Evolutionary conservation across 2,888 invertebrate species (phyloP).

Genomic region (Cistogaster globosa): DNA sequence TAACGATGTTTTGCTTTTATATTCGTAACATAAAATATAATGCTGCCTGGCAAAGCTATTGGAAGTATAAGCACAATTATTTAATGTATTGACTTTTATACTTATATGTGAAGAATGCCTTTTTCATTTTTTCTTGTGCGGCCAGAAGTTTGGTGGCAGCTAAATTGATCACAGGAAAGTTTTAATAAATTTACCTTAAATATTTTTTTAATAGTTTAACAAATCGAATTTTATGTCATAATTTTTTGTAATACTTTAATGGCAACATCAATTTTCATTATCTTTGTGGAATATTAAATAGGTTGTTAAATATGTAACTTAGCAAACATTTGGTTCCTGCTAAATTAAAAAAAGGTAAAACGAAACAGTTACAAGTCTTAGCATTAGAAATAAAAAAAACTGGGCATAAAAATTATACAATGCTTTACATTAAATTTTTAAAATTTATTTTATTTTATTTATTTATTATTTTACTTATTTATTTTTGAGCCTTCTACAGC

Average conservation of each 20-base stretch:
- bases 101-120: slow-evolving; percentile 25
- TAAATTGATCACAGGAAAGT: neutral
- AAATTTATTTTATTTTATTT: too few relatives aligned
- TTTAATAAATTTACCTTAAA: slow-evolving; percentile 46
- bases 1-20: slow-evolving; percentile 10
- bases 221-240: slow-evolving; percentile 27
- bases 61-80: slow-evolving; percentile 25
- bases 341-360: too few relatives aligned
- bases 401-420: too few relatives aligned
- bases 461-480: too few relatives aligned
- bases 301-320: neutral
- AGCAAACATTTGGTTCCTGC: neutral
- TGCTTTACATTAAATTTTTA: too few relatives aligned
- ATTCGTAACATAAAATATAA: slow-evolving; percentile 19
- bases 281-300: neutral
- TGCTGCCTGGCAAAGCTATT: slow-evolving; percentile 37
- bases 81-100: slow-evolving; percentile 53
- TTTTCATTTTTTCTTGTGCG: slow-evolving; percentile 10
- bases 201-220: slow-evolving; percentile 48
- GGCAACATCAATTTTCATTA: neutral
- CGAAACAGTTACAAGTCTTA: too few relatives aligned
- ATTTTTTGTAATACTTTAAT: slow-evolving; percentile 39
- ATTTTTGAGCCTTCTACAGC: too few relatives aligned
- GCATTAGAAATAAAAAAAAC: too few relatives aligned
- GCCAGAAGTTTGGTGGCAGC: neutral